Evolutionary conservation across 2,888 invertebrate genomes (phyloP).

Genomic region (Volucella inanis): DNA sequence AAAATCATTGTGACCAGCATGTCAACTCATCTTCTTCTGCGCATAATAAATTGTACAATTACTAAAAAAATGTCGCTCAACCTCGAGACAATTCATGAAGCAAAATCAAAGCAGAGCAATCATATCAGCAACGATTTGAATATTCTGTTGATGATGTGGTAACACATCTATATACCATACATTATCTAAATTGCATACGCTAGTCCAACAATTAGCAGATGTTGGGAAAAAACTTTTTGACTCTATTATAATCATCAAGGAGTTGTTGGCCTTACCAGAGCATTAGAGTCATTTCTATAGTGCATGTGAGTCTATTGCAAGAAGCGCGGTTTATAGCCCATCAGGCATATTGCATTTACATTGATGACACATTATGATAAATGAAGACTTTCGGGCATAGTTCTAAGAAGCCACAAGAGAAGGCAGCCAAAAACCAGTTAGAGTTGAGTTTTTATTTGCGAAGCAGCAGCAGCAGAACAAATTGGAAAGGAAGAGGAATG

Average conservation of each 20-base stretch:
- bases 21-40: conserved; percentile 47
- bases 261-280: too few relatives aligned
- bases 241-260: conserved; percentile 72
- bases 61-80: conserved; percentile 59
- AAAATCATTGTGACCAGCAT: conserved; percentile 53
- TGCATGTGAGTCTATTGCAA: conserved; percentile 74
- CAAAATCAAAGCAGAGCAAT: conserved; percentile 77
- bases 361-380: too few relatives aligned
- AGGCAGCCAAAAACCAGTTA: not conserved
- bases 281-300: conserved; percentile 16
- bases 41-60: conserved; percentile 57
- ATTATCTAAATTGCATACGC: conserved; percentile 51
- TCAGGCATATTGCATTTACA: conserved; percentile 25
- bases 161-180: conserved; percentile 6
- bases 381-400: conserved; percentile 3
- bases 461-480: conserved; percentile 11
- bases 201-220: conserved; percentile 58
- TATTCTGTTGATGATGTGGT: conserved; percentile 58
- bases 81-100: conserved; percentile 76
- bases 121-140: conserved; percentile 77
- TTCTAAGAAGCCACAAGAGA: not conserved
- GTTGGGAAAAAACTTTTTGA: conserved; percentile 65
- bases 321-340: conserved; percentile 51
- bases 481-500: conserved; percentile 41
- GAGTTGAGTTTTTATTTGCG: conserved; percentile 21